A percentile compares a stretch with the other conserved stretches of the same genome.
Conservation (phyloP, 1,140 invertebrate genomes). For the Bombus pascuorum region DNA sequence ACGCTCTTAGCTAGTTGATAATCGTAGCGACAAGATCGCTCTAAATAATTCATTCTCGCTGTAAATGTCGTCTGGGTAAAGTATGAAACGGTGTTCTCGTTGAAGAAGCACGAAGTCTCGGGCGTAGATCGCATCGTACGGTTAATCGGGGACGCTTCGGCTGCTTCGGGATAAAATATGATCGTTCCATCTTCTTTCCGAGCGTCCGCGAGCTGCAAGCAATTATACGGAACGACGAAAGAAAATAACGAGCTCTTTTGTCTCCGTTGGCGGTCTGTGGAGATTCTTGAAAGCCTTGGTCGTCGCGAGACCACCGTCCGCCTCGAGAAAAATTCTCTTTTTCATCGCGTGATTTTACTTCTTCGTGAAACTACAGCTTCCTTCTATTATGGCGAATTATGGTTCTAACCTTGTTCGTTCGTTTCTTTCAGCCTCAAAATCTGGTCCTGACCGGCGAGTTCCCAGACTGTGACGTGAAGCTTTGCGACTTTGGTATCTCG, state of each 20-base stretch:
- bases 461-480: conserved; percentile 90
- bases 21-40: conserved; percentile 37
- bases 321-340: neutral
- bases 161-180: neutral
- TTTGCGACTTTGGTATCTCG: conserved; percentile 98
- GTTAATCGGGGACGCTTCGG: conserved; percentile 2
- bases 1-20: conserved; percentile 4
- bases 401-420: conserved; percentile 46
- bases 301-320: neutral
- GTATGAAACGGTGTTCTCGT: conserved; percentile 30
- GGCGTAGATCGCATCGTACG: conserved; percentile 8
- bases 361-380: too few species aligned
- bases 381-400: too few species aligned
- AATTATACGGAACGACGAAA: conserved; percentile 27
- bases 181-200: neutral
- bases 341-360: neutral
- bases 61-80: conserved; percentile 28
- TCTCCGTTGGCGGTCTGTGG: neutral
- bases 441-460: conserved; percentile 91
- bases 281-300: conserved; percentile 4
- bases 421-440: conserved; percentile 91
- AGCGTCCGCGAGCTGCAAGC: neutral
- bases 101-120: neutral
- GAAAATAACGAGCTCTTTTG: conserved; percentile 35
- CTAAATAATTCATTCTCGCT: conserved; percentile 36